Evolutionary conservation across 2,888 invertebrate species (phyloP).

Genomic region (Ichneumoninae sp.): DNA sequence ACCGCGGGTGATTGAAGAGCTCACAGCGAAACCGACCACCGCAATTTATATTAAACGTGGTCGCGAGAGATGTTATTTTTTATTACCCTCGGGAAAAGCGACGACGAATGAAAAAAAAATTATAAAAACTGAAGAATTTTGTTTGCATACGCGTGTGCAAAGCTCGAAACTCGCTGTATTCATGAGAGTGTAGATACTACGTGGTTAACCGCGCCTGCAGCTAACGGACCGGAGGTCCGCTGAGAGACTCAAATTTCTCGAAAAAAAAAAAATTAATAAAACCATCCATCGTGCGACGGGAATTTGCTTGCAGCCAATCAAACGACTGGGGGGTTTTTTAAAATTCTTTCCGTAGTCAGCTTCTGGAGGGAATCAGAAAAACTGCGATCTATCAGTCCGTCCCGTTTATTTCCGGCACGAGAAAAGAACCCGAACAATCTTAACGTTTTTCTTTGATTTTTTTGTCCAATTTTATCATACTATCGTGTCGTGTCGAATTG

Average conservation of each 20-base stretch:
- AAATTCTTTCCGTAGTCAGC: not conserved
- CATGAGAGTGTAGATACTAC: not conserved
- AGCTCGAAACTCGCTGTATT: not conserved
- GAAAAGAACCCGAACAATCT: conserved; percentile 17
- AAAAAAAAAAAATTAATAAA: too few species aligned
- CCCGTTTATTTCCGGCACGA: not conserved
- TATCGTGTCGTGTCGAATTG: conserved; percentile 16
- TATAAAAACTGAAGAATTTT: not conserved
- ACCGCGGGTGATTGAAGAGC: conserved; percentile 62
- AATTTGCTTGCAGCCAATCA: too few species aligned
- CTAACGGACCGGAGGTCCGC: too few species aligned
- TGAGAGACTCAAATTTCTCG: too few species aligned
- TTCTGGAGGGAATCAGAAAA: not conserved
- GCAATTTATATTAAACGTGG: conserved; percentile 64
- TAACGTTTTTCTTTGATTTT: not conserved
- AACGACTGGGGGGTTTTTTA: not conserved
- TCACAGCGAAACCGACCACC: conserved; percentile 50
- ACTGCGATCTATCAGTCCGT: not conserved
- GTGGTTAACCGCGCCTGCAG: not conserved
- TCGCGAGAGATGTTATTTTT: conserved; percentile 28
- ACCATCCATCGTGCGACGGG: too few species aligned
- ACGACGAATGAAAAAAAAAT: conserved; percentile 15
- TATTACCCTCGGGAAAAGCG: conserved; percentile 26
- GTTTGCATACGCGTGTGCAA: conserved; percentile 17
- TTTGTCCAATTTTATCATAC: conserved; percentile 14